phyloP scores from a whole-genome alignment of 2,113 vertebrate genomes.

The Cynocephalus volans region DNA sequence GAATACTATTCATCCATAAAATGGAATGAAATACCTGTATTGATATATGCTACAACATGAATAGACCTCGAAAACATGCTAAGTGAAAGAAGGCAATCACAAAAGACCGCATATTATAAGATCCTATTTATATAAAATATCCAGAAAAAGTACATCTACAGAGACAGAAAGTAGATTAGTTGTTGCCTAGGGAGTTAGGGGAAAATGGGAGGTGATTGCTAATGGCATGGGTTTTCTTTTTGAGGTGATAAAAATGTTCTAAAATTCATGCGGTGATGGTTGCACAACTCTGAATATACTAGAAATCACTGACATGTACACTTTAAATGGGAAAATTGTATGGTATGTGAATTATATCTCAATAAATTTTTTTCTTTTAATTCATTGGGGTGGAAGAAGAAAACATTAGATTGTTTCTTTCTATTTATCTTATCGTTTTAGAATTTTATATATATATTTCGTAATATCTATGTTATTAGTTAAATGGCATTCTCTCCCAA shows the following conservation, averaged over 20 bases:
- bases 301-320: neutral
- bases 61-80: neutral
- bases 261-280: neutral
- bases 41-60: neutral
- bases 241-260: neutral
- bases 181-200: neutral
- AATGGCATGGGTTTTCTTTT: neutral
- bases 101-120: neutral
- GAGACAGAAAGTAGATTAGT: neutral
- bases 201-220: neutral
- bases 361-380: neutral
- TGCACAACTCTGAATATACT: neutral
- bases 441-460: neutral
- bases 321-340: neutral
- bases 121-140: neutral
- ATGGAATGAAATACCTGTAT: neutral
- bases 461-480: neutral
- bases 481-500: neutral
- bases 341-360: too few relatives aligned
- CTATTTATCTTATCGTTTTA: neutral
- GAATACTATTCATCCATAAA: neutral
- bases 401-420: neutral
- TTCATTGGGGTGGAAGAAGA: neutral
- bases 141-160: neutral
- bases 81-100: neutral